Evolutionary conservation across 2,113 vertebrate genomes (phyloP).

Genomic region (Alces alces): DNA sequence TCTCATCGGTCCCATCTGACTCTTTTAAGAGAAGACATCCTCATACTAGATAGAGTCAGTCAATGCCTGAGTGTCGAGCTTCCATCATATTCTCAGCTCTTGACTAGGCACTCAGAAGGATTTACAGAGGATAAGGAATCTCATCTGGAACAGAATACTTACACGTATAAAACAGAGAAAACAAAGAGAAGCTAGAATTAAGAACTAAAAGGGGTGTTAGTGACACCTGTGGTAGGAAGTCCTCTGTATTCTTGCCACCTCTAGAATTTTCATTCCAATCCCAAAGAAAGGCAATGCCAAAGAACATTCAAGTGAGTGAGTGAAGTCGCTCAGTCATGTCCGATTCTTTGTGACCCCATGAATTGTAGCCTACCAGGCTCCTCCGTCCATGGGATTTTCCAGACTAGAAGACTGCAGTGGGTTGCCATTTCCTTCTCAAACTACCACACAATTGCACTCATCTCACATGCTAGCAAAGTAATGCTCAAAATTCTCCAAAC

Average conservation of each 20-base stretch:
- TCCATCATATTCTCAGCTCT: not conserved
- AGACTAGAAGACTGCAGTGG: not conserved
- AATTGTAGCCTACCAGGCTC: not conserved
- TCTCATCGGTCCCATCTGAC: not conserved
- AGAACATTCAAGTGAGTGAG: not conserved
- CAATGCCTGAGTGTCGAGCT: not conserved
- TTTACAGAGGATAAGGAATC: not conserved
- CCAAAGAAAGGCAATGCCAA: not conserved
- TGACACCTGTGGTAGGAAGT: not conserved
- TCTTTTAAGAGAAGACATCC: not conserved
- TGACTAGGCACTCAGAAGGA: not conserved
- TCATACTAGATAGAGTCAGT: not conserved
- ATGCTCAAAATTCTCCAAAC: not conserved
- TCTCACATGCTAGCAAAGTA: not conserved
- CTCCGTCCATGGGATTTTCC: not conserved
- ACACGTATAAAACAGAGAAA: not conserved
- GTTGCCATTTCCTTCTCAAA: not conserved
- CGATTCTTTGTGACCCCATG: not conserved
- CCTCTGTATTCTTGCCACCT: not conserved
- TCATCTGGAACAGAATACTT: not conserved
- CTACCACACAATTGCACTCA: not conserved
- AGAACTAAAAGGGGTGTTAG: not conserved
- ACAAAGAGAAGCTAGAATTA: not conserved
- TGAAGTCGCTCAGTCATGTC: not conserved
- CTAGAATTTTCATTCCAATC: not conserved